These are phyloP conservation scores for Ciconia boyciana DNA, from an alignment of 2,113 vertebrate genomes.

Conservation along the genomic window DNA sequence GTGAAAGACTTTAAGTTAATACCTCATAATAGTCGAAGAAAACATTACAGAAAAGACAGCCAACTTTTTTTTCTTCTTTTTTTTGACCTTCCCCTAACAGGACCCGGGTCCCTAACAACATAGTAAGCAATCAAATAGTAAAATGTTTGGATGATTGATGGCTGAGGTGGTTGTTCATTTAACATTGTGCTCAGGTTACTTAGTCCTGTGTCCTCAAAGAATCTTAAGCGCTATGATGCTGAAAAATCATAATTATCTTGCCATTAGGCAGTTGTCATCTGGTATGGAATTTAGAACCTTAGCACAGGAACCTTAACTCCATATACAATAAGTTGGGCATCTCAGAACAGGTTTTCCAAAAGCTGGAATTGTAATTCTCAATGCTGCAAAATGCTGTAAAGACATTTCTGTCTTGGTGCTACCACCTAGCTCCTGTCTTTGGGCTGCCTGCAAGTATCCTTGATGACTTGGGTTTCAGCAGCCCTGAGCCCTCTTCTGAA, in stretches of 20 bases:
- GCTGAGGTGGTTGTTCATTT: not conserved
- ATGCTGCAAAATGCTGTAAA: not conserved
- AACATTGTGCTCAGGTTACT: not conserved
- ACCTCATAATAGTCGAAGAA: not conserved
- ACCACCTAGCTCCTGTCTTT: not conserved
- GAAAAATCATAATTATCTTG: not conserved
- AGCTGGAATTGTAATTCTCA: not conserved
- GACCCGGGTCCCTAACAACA: not conserved
- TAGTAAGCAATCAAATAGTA: not conserved
- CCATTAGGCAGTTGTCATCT: not conserved
- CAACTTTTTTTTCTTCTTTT: not conserved
- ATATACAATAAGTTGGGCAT: accelerated
- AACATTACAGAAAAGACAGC: not conserved
- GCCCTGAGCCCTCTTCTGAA: not conserved
- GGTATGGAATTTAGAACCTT: not conserved
- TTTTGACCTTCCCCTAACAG: not conserved
- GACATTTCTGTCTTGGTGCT: not conserved
- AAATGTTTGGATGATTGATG: not conserved
- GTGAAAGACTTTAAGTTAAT: not conserved
- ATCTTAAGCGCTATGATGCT: not conserved
- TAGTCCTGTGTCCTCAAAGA: not conserved
- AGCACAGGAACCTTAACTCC: not conserved
- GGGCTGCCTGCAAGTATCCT: not conserved
- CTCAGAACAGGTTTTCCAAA: not conserved
- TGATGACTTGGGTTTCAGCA: not conserved